phyloP scores from a whole-genome alignment of 2,797 vertebrate species.

The Peromyscus eremicus region DNA sequence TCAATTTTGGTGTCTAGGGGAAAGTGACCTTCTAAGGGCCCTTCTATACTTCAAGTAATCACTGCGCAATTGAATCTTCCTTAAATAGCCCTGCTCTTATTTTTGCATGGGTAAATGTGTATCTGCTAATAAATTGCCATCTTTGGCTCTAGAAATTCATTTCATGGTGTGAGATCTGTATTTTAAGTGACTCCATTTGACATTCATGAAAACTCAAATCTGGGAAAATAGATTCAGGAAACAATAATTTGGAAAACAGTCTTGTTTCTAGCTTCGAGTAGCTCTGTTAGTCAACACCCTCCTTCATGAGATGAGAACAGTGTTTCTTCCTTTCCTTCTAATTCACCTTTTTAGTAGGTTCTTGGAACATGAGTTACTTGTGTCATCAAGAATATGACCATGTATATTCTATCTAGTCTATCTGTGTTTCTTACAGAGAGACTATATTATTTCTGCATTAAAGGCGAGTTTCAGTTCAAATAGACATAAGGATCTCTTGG shows the following conservation, averaged over 20 bases:
- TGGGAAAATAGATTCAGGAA: neutral
- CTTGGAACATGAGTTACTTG: no score
- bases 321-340: neutral
- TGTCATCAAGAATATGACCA: neutral
- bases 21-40: neutral
- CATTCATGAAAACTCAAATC: slow-evolving; percentile 61
- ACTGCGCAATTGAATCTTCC: slow-evolving; percentile 64
- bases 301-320: neutral
- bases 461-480: neutral
- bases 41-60: slow-evolving; percentile 71
- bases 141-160: slow-evolving; percentile 50
- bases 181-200: slow-evolving; percentile 66
- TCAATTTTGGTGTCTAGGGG: slow-evolving; percentile 63
- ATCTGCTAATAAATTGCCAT: slow-evolving; percentile 49
- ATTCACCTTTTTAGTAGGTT: neutral
- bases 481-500: neutral
- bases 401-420: neutral
- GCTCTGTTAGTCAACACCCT: neutral
- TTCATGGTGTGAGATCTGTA: slow-evolving; percentile 58
- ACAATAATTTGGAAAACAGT: slow-evolving; percentile 7
- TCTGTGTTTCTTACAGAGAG: neutral
- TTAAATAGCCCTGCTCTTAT: slow-evolving; percentile 26
- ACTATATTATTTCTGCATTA: neutral
- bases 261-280: neutral
- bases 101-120: slow-evolving; percentile 36